Evolutionary conservation across 2,797 vertebrate species (phyloP), one percentile per base, ranked within the genome.

Genomic region (Orestias chungarensis): DNA sequence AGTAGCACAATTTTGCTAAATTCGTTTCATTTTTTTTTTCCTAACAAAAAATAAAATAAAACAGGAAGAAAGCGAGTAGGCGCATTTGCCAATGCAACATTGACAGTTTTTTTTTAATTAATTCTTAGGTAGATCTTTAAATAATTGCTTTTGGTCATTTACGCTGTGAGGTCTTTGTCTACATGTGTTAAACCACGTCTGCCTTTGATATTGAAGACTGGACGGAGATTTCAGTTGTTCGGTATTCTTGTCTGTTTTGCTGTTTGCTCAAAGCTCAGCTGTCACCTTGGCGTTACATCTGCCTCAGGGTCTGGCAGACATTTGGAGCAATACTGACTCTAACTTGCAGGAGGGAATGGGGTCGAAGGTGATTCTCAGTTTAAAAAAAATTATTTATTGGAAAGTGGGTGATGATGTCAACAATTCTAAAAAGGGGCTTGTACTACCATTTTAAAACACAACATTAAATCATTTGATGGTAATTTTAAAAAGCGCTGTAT

Each of bases 351-450:
- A 71, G 73, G 35, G 59, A 40, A 46, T 25, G 8, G 75, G 85
- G 87, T 89, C 85, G 82, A 67, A 89, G 81, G 75, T 85, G 33
- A 42, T 0, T 1, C 65, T 6, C 47, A 4, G 66, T 73, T 84
- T 82, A 23, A 54, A 14, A 6, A 14, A 25, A 9, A 81, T 31
- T 46, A 33, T 71, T 79, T 42, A 6, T 49, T 38, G 71, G 42
- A n/a, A n/a, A n/a, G 43, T 55, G 9, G 14, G 31, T 10, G 38
- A 71, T 74, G 66, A 78, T 74, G 62, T 80, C 59, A 3, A 27
- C 27, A 33, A 55, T 1, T 11, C 54, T 57, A 31, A 27, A 52
- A 52, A 3, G 6, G 1, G 6, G n/a, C n/a, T n/a, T n/a, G n/a
- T n/a, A n/a, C n/a, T n/a, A n/a, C n/a, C n/a, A 31, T 31, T 57